A percentile compares a stretch with the other conserved stretches of the same genome.
phyloP scores from a whole-genome alignment of 2,113 vertebrate genomes.

The Hylia prasina region DNA sequence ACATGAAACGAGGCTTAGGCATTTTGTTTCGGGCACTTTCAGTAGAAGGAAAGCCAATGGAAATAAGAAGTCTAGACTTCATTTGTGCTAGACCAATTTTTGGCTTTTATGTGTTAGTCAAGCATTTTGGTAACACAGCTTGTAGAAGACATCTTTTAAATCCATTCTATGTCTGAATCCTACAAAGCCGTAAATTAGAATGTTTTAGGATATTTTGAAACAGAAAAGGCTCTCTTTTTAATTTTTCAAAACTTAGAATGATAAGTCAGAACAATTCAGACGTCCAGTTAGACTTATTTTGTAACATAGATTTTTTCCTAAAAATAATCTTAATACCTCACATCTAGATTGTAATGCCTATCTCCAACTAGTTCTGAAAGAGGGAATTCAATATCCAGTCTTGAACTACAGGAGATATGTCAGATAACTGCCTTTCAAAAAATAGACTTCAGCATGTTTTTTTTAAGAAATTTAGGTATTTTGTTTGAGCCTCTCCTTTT shows the following conservation, averaged over 20 bases:
- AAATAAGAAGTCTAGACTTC: not conserved
- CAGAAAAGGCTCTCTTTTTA: not conserved
- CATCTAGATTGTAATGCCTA: not conserved
- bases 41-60: not conserved
- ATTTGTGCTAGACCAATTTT: rapidly evolving
- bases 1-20: not conserved
- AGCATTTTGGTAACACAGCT: not conserved
- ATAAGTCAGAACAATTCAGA: not conserved
- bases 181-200: not conserved
- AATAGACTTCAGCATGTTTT: not conserved
- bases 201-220: not conserved
- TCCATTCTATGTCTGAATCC: not conserved
- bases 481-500: not conserved
- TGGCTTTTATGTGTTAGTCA: not conserved
- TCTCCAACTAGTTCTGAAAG: not conserved
- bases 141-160: not conserved
- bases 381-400: not conserved
- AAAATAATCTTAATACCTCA: not conserved
- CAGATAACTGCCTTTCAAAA: not conserved
- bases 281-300: not conserved
- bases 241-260: not conserved
- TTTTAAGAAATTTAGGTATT: not conserved
- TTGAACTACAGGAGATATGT: not conserved
- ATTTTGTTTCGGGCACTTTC: not conserved
- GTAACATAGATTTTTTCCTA: not conserved